Evolutionary conservation across 2,888 invertebrate genomes (phyloP), one percentile per base, ranked within the genome.

Genomic region (Dendrolimus pini): DNA sequence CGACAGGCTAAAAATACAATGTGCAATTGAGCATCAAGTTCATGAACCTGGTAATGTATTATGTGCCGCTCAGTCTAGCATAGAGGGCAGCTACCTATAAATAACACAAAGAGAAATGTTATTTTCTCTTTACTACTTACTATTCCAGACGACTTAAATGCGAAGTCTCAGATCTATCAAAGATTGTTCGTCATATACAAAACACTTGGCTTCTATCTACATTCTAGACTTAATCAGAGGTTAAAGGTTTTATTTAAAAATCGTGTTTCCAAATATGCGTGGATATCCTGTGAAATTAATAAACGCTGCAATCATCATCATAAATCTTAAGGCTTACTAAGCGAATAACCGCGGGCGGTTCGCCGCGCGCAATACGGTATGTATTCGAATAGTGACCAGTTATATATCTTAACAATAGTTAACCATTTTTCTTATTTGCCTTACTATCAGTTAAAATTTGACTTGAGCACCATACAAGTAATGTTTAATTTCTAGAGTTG

Each of bases 1-100:
- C 55, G 54, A 41, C 54, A 10, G 54, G 52, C 56, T 68, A 57
- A 59, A 60, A 60, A 18, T 56, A 57, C 55, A 52, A 56, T 42
- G 52, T 56, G 52, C 55, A 56, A 58, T 60, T 60, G 30, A 59
- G 72, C 70, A 69, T 70, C 80, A 85, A 85, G 85, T 85, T 85
- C 86, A 84, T 68, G 77, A 79, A 85, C 82, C 83, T 80, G 70
- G 67, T 78, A 80, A 66, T 71, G 65, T 66, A 62, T 64, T 66
- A 64, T 68, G 75, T 73, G 75, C 72, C 75, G 72, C 71, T 72
- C 69, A 63, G 80, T 80, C 79, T 80, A 77, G 67, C 70, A 71
- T 68, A 61, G 62, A 66, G 69, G 65, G 65, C 72, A 68, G 64
- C 65, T 65, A 63, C 65, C 67, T 65, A 68, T 64, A 63, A 61